phyloP scores from a whole-genome alignment of 2,113 vertebrate species.

The Fregata magnificens region DNA sequence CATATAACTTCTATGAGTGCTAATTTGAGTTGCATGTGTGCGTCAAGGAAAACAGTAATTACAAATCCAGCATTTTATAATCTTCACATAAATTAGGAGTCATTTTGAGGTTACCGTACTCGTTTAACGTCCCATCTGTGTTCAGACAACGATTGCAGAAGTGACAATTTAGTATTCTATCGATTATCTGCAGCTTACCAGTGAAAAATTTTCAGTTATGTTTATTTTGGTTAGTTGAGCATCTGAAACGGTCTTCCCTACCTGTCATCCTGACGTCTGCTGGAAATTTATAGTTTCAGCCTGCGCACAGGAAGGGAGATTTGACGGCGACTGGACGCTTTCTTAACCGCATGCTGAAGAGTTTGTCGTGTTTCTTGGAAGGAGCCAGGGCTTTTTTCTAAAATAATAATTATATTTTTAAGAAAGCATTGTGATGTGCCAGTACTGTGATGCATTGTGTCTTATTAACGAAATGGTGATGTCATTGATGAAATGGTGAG shows the following conservation, averaged over 20 bases:
- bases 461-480: neutral
- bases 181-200: neutral
- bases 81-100: neutral
- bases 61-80: neutral
- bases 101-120: neutral
- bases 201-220: neutral
- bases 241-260: neutral
- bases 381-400: neutral
- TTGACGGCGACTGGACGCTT: neutral
- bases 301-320: rapidly evolving
- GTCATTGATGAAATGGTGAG: neutral
- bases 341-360: neutral
- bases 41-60: neutral
- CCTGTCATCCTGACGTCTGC: neutral
- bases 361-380: neutral
- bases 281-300: neutral
- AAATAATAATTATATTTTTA: neutral
- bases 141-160: neutral
- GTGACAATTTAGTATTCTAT: neutral
- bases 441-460: too few species aligned
- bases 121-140: neutral
- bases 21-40: neutral
- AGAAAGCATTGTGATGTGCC: neutral
- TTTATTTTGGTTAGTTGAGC: neutral
- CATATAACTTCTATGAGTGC: neutral